Percentiles rank a stretch among this genome's conserved stretches.
These are phyloP conservation scores for Anticlea derivata DNA, from an alignment of 2,888 invertebrate species.

Conservation along the genomic window DNA sequence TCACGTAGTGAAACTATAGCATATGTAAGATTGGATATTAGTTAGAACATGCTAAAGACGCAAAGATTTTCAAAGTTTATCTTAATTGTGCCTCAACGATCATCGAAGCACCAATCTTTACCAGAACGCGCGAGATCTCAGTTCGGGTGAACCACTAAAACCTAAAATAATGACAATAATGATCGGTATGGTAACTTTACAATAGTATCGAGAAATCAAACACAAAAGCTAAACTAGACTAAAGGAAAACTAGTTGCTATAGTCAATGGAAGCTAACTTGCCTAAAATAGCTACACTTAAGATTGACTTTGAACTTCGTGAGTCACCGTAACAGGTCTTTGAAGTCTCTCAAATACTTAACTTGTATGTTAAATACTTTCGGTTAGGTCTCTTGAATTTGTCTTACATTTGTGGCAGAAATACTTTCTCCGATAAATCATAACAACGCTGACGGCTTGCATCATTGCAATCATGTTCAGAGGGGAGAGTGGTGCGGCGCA, in stretches of 20 bases:
- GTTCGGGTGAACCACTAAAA: too few species aligned
- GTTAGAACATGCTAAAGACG: too few species aligned
- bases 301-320: conserved; percentile 55
- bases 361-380: conserved; percentile 44
- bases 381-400: conserved; percentile 9
- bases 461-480: conserved; percentile 74
- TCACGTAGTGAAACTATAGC: too few species aligned
- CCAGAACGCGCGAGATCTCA: too few species aligned
- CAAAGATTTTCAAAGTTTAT: too few species aligned
- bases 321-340: conserved; percentile 44
- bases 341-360: conserved; percentile 43
- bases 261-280: conserved; percentile 44
- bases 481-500: conserved; percentile 54
- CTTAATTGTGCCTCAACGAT: too few species aligned
- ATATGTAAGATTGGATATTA: too few species aligned
- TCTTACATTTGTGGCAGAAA: conserved; percentile 11
- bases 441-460: conserved; percentile 50
- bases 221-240: conserved; percentile 42
- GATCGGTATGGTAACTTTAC: conserved; percentile 1
- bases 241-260: conserved; percentile 33
- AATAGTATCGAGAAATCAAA: conserved; percentile 31
- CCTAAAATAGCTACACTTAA: conserved; percentile 50
- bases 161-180: neutral
- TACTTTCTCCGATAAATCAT: conserved; percentile 64
- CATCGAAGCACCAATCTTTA: too few species aligned